A percentile compares a stretch with the other conserved stretches of the same genome.
Conservation (phyloP, 2,888 invertebrate species). For the Caenorhabditis sp. region DNA sequence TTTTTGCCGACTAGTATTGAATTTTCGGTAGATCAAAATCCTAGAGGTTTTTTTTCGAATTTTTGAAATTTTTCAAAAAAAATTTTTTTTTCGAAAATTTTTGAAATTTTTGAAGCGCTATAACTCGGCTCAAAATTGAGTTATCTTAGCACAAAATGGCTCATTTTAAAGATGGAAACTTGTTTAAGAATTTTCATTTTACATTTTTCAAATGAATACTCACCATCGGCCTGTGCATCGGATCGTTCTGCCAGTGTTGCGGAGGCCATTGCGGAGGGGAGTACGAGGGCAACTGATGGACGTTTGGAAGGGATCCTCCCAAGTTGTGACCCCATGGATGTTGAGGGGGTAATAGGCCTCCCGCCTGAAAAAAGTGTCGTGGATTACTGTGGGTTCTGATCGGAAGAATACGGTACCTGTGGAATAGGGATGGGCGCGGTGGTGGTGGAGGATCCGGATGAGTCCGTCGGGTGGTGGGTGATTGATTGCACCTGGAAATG, state of each 20-base stretch:
- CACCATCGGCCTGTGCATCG: conserved; percentile 37
- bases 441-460: conserved; percentile 45
- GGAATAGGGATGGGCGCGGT: conserved; percentile 56
- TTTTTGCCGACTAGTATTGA: too few species aligned
- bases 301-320: conserved; percentile 81
- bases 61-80: background rate
- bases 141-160: too few species aligned
- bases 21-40: too few species aligned
- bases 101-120: background rate
- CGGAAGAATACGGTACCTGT: conserved; percentile 20
- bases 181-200: too few species aligned
- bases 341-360: conserved; percentile 60
- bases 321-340: conserved; percentile 69
- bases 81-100: too few species aligned
- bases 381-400: background rate
- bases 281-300: conserved; percentile 77
- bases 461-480: conserved; percentile 60
- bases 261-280: conserved; percentile 71
- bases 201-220: background rate
- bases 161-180: too few species aligned
- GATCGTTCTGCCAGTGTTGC: conserved; percentile 60
- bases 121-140: too few species aligned
- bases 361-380: background rate
- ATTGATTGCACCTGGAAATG: conserved; percentile 56
- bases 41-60: too few species aligned